Evolutionary conservation across 92 coral and sea anemone genomes (phyloP).

Genomic region (Zoanthus sociatus): DNA sequence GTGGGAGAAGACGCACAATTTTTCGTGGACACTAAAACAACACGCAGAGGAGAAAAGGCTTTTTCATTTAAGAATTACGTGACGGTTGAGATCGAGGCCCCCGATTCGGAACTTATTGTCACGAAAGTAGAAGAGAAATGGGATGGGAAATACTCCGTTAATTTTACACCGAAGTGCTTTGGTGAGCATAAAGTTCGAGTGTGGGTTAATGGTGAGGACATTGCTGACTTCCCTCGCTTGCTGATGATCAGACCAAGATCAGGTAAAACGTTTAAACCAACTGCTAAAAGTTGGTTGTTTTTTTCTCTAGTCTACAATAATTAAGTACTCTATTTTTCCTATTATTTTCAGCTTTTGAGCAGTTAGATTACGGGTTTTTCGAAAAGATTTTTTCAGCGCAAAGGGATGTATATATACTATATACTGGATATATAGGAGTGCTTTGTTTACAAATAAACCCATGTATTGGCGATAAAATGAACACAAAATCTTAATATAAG

Average conservation of each 20-base stretch:
- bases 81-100: slow-evolving; percentile 6
- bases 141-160: slow-evolving; percentile 18
- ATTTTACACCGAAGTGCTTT: slow-evolving; percentile 1
- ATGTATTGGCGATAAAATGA: too few relatives aligned
- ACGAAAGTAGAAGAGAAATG: neutral
- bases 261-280: too few relatives aligned
- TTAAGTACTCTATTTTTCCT: too few relatives aligned
- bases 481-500: too few relatives aligned
- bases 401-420: too few relatives aligned
- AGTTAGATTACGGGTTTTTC: too few relatives aligned
- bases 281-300: too few relatives aligned
- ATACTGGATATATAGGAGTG: too few relatives aligned
- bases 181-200: slow-evolving; percentile 38
- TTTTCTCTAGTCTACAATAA: neutral
- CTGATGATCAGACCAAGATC: neutral
- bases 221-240: slow-evolving; percentile 28
- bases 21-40: slow-evolving; percentile 23
- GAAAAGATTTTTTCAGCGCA: too few relatives aligned
- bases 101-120: neutral
- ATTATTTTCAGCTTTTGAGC: too few relatives aligned
- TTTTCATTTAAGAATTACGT: neutral
- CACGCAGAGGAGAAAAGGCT: neutral
- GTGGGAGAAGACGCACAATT: neutral
- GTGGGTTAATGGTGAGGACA: slow-evolving; percentile 38
- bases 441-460: too few relatives aligned